A percentile compares a stretch with the other conserved stretches of the same genome.
phyloP scores from a whole-genome alignment of 2,797 vertebrate genomes.

The Psittacula derbiana region DNA sequence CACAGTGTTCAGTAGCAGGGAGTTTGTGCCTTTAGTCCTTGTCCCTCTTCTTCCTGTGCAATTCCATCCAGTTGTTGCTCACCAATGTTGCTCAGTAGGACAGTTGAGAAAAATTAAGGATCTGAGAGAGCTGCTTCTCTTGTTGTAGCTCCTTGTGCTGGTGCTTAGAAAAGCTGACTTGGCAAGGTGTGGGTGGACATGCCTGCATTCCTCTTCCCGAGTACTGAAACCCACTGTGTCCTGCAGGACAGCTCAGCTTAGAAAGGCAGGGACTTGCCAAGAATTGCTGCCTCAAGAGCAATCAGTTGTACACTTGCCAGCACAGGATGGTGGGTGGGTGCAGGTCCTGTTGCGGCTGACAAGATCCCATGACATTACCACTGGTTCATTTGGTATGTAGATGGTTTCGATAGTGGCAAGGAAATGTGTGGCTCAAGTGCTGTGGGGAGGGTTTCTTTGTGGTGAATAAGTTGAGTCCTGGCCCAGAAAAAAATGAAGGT shows the following conservation, averaged over 20 bases:
- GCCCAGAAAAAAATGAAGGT: background rate
- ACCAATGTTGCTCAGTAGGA: background rate
- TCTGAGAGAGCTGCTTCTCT: background rate
- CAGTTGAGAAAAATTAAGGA: background rate
- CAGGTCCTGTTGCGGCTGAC: background rate
- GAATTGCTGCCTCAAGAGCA: background rate
- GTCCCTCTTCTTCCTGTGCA: background rate
- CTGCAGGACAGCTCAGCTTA: background rate
- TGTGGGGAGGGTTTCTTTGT: background rate
- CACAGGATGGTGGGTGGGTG: background rate
- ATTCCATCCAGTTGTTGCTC: background rate
- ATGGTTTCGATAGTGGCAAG: background rate
- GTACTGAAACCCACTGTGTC: background rate
- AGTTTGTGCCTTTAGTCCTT: background rate
- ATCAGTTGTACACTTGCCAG: rapidly evolving
- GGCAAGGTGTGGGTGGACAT: background rate
- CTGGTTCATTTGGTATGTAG: rapidly evolving
- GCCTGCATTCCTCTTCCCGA: background rate
- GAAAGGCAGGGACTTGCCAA: background rate
- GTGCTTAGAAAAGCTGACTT: background rate
- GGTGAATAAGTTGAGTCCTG: background rate
- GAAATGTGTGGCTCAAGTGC: background rate
- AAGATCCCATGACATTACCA: background rate
- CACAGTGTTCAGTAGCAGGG: background rate
- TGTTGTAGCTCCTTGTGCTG: background rate